Evolutionary conservation across 2,113 vertebrate genomes (phyloP), one percentile per base, ranked within the genome.

Genomic region (Meles meles): DNA sequence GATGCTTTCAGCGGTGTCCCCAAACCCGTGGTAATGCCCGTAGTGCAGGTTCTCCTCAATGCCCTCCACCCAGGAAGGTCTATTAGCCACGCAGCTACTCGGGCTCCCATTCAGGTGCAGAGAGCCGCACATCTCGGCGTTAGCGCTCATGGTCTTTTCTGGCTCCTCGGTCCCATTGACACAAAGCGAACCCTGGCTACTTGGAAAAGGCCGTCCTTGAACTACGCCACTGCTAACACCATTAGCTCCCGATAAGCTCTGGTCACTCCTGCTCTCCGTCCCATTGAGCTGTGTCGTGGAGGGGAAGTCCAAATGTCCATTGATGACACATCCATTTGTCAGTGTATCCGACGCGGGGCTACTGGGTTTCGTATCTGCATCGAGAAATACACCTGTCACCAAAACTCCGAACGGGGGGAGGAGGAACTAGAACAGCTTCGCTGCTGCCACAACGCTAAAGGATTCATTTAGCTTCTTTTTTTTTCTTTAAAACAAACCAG

Each of bases 1-100:
- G 98, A 99, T 99, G 97, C 99, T 99, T 96, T 99, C 99, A 0
- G 99, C 99, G 0, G 99, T 99, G 98, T 99, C 99, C 71, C 99
- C 99, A 27, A 99, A 99, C 44, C 99, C 99, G 7, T 99, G 99
- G 80, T 99, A 99, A 98, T 99, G 99, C 96, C 99, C 99, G 57
- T 99, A 99, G 71, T 99, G 99, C 98, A 99, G 98, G 52, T 98
- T 98, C 44, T 99, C 99, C 6, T 98, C 98, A 0, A 96, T 84
- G 86, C 99, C 99, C 1, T 98, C 98, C 83, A 98, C 98, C 99
- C 99, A 99, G 0, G 98, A 98, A 0, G 99, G 99, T 42, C 99
- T 98, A 88, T 98, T 99, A 29, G 99, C 98, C 31, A 99, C 98
- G 0, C 99, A 99, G 98, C 99, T 99, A 27, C 99, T 99, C 0